Percentiles rank a stretch among this genome's conserved stretches.
Evolutionary conservation across 2,888 invertebrate species (phyloP).

Genomic region (Nemapogon koenigi): DNA sequence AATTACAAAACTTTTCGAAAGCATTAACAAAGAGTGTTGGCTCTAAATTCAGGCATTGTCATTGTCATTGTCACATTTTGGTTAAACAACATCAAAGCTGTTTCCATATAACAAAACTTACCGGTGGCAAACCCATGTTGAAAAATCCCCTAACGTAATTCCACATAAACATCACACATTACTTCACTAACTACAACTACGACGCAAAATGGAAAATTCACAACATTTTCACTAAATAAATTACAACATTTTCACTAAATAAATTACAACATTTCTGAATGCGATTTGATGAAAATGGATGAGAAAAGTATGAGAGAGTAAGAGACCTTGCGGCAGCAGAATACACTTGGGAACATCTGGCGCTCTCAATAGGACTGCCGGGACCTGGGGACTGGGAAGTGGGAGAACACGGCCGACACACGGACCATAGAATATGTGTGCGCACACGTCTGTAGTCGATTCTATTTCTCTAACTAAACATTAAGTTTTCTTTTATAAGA

Average conservation of each 20-base stretch:
- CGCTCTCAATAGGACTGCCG: slow-evolving; percentile 35
- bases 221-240: not conserved
- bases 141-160: slow-evolving; percentile 38
- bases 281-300: not conserved
- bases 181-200: not conserved
- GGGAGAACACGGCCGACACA: slow-evolving; percentile 3
- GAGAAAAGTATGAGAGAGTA: not conserved
- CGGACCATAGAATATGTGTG: not conserved
- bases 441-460: no score
- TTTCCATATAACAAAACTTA: slow-evolving; percentile 28
- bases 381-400: not conserved
- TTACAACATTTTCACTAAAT: not conserved
- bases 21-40: no score
- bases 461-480: no score
- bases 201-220: not conserved
- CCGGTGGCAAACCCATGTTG: slow-evolving; percentile 55
- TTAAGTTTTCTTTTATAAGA: no score
- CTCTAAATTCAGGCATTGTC: no score
- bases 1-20: no score
- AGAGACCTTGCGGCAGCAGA: slow-evolving; percentile 48
- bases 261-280: not conserved
- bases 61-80: no score
- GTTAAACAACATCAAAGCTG: no score
- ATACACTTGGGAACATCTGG: slow-evolving; percentile 53
- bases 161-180: slow-evolving; percentile 50